Evolutionary conservation across 2,888 invertebrate genomes (phyloP).

Genomic region (Lottia scabra): DNA sequence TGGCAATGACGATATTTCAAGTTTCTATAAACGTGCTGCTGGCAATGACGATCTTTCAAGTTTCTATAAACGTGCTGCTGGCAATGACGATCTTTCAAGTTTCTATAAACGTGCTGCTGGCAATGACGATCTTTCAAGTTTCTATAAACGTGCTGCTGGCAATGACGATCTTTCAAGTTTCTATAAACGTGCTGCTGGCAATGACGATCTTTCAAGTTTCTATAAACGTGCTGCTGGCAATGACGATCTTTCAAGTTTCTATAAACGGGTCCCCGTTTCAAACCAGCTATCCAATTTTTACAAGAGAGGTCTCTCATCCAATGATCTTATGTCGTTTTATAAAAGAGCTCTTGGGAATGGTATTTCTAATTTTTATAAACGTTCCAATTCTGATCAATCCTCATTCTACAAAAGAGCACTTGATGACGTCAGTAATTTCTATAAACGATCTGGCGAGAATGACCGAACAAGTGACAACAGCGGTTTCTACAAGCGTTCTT

Average conservation of each 20-base stretch:
- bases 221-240: constrained; percentile 15
- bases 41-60: constrained; percentile 5
- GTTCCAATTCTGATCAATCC: not conserved
- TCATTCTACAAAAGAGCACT: constrained; percentile 18
- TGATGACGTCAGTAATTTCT: constrained; percentile 8
- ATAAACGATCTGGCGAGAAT: constrained; percentile 14
- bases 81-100: not conserved
- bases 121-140: not conserved
- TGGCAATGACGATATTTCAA: not conserved
- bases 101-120: constrained; percentile 17
- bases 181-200: constrained; percentile 19
- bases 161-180: not conserved
- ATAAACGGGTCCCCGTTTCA: constrained; percentile 10
- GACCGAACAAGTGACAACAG: constrained; percentile 3
- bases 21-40: constrained; percentile 2
- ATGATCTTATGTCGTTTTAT: constrained; percentile 7
- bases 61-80: constrained; percentile 13
- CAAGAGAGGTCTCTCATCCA: constrained; percentile 14
- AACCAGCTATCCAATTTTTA: constrained; percentile 13
- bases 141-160: constrained; percentile 15
- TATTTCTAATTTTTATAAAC: constrained; percentile 12
- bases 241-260: constrained; percentile 10
- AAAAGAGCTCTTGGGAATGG: not conserved
- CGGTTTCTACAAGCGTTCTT: constrained; percentile 21
- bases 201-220: constrained; percentile 10